Evolutionary conservation across 2,113 vertebrate species (phyloP), one percentile per base, ranked within the genome.

Genomic region (Nesogale talazaci): DNA sequence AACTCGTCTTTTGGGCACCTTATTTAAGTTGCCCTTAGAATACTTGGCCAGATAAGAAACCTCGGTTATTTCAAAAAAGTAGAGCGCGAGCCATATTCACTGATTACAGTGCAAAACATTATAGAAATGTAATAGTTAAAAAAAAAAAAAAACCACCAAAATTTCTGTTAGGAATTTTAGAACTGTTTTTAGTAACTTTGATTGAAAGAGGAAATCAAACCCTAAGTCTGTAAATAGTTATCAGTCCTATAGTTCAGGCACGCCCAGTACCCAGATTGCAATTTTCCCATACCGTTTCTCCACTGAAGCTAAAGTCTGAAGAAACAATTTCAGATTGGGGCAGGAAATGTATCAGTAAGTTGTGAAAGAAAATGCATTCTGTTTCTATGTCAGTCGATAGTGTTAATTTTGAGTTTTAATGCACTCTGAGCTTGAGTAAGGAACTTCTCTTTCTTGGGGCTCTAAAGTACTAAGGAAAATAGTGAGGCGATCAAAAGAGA

Each of bases 271-370:
- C 59, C 23, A 88, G 29, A 29, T 27, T 85, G 22, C 72, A 46
- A 83, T 79, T 40, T 91, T 34, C 72, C 86, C 93, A 61, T 89
- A n/a, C 57, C 34, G n/a, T 63, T 95, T 94, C 42, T 52, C 14
- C 29, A 52, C 27, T 56, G 65, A 93, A 80, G 69, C 25, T 67
- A 38, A 89, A 86, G 25, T 31, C 79, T 80, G 29, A 89, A 86
- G 56, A 89, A 88, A 81, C 38, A 3, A 19, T 89, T 82, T 74
- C 52, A 76, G 15, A 20, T 87, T 59, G 90, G 38, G 56, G 38
- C 25, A 83, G 70, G 57, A 88, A 76, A 70, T 57, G 15, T 88
- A 27, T 40, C 67, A 34, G 67, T 34, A 76, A 86, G 56, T 82
- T 38, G 40, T n/a, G 31, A 70, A 83, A 88, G 57, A 70, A 82